phyloP scores from a whole-genome alignment of 2,113 vertebrate genomes.

The Bolborhynchus lineola region DNA sequence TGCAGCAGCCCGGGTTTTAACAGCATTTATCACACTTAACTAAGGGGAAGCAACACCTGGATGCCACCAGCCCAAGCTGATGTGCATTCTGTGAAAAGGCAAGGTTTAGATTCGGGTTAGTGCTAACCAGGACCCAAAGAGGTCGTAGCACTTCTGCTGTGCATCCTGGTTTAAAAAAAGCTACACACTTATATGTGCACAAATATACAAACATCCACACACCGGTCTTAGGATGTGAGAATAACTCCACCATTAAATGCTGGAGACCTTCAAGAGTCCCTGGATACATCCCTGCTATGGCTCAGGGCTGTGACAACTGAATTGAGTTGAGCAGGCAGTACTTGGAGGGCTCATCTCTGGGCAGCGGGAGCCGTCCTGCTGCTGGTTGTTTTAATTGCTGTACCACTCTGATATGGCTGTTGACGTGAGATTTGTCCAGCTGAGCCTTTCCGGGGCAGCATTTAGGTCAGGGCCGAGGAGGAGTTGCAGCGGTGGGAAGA shows the following conservation, averaged over 20 bases:
- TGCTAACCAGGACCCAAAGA: not conserved
- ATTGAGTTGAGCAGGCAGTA: not conserved
- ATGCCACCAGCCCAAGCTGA: not conserved
- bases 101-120: not conserved
- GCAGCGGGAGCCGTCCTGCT: not conserved
- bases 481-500: not conserved
- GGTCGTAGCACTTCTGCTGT: not conserved
- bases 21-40: not conserved
- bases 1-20: not conserved
- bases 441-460: not conserved
- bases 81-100: fast-evolving
- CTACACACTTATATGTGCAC: not conserved
- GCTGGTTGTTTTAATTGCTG: not conserved
- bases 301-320: not conserved
- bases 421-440: not conserved
- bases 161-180: slow-evolving; percentile 60
- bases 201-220: slow-evolving; percentile 10
- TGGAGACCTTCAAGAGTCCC: not conserved
- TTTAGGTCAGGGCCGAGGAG: not conserved
- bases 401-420: not conserved
- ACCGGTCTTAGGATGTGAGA: not conserved
- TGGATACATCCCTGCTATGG: not conserved
- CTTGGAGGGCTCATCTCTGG: not conserved
- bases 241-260: fast-evolving
- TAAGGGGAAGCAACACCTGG: not conserved